phyloP scores from a whole-genome alignment of 2,113 vertebrate genomes.

The Aptenodytes patagonicus region DNA sequence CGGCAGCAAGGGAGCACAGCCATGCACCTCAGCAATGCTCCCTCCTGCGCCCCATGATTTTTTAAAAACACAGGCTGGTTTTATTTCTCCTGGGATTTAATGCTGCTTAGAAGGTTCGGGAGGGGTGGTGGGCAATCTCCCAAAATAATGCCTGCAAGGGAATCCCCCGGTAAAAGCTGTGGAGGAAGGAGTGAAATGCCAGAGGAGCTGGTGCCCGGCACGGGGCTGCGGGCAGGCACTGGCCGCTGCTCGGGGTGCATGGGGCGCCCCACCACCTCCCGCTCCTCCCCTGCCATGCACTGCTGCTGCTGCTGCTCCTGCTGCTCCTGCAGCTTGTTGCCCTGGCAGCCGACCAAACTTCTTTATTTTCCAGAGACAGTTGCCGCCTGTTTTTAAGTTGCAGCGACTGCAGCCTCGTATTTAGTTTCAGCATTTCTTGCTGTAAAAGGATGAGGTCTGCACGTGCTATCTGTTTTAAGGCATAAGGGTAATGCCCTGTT shows the following conservation, averaged over 20 bases:
- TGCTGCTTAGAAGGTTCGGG: background rate
- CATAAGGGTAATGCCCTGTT: background rate
- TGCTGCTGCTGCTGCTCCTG: background rate
- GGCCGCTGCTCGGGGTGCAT: background rate
- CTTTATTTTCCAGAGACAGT: background rate
- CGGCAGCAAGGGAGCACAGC: background rate
- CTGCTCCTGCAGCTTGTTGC: constrained; percentile 10
- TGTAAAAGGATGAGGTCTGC: background rate
- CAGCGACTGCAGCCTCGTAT: background rate
- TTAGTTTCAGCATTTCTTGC: background rate
- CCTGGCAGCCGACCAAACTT: background rate
- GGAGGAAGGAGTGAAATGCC: background rate
- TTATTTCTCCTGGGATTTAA: background rate
- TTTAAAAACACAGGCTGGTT: background rate
- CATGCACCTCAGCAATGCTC: rapidly evolving
- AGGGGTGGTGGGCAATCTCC: background rate
- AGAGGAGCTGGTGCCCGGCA: background rate
- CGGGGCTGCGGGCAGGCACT: rapidly evolving
- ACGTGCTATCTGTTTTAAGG: background rate
- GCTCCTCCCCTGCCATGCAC: background rate
- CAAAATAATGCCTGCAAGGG: background rate
- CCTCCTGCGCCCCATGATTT: background rate
- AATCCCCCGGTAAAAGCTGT: background rate
- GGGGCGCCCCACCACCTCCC: background rate
- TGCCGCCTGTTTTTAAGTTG: background rate